These are phyloP conservation scores for Cnemophilus loriae DNA, from an alignment of 2,113 vertebrate genomes.

Conservation along the genomic window DNA sequence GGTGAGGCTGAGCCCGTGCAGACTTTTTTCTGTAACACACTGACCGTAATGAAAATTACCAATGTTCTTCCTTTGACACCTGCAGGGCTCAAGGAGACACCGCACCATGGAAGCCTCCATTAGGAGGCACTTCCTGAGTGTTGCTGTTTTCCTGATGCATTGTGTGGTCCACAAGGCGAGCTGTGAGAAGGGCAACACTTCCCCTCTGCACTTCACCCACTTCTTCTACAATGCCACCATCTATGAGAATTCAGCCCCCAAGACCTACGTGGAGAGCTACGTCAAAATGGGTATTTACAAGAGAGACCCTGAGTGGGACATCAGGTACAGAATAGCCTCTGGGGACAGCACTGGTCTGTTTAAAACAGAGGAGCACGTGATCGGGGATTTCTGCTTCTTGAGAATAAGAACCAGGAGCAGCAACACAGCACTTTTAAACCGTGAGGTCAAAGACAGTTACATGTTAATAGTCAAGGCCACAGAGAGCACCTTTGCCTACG, in stretches of 20 bases:
- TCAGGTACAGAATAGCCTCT: slow-evolving; percentile 81
- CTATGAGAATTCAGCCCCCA: slow-evolving; percentile 91
- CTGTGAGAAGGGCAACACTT: slow-evolving; percentile 67
- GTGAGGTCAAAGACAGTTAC: slow-evolving; percentile 88
- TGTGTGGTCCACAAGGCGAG: slow-evolving; percentile 50
- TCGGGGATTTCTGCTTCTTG: slow-evolving; percentile 92
- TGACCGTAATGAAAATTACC: neutral
- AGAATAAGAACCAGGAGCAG: slow-evolving; percentile 87
- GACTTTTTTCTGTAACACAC: neutral
- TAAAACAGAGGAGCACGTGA: slow-evolving; percentile 79
- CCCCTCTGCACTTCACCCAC: slow-evolving; percentile 84
- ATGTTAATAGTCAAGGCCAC: slow-evolving; percentile 84
- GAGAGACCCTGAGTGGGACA: slow-evolving; percentile 73
- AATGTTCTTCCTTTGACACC: neutral
- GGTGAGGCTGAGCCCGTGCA: neutral
- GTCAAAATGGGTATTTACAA: slow-evolving; percentile 89
- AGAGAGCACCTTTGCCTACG: slow-evolving; percentile 74
- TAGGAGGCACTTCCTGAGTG: slow-evolving; percentile 37
- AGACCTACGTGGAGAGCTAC: slow-evolving; percentile 82
- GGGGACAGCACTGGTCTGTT: slow-evolving; percentile 84
- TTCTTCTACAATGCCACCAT: slow-evolving; percentile 90
- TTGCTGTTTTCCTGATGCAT: slow-evolving; percentile 67
- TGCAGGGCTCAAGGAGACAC: slow-evolving; percentile 30
- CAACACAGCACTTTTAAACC: slow-evolving; percentile 85
- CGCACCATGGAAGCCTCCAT: slow-evolving; percentile 62